Base-by-base conservation (phyloP, 2,888 invertebrate genomes). In the Eucera pruinosa region DNA sequence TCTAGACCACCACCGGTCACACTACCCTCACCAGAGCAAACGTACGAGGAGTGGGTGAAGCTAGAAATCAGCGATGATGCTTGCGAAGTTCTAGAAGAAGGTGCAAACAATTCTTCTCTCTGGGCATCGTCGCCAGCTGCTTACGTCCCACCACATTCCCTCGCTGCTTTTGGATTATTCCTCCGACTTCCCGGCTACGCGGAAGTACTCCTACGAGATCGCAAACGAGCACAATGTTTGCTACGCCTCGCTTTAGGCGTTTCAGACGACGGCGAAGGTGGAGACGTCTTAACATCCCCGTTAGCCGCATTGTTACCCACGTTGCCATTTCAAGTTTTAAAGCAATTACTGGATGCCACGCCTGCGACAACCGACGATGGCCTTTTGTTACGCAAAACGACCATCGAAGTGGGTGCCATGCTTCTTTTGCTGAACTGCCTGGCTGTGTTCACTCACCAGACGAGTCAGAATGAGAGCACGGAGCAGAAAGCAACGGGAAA, bases 241-340 rank as follows among this genome's bases (percentile, higher is more conserved):
- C 93, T 98, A 80, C 94, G 98, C 5, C 94, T 98, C 60, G 96
- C 98, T 41, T 94, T 98, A 23, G 98, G 98, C 25, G 98, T 98
- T 6, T 96, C 97, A 2, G 97, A 97, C 87, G 97, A 98, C 89
- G 98, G 97, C 55, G 97, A 98, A 93, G 98, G 97, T 91, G 96
- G 95, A 80, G 96, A 96, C 85, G 96, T 96, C 58, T 94, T 96
- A 84, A 95, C 95, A 55, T 95, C 96, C 6, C 93, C 95, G 0
- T 93, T 96, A 20, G 96, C 96, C 0, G 93, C 95, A 43, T 94
- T 95, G 0, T 91, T 96, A 58, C 96, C 96, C 0, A 96, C 95
- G 0, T 93, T 97, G 85, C 97, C 97, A 25, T 97, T 97, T 93
- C 94, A 95, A 91, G 96, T 97, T 73, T 93, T 96, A 89, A 95